These are phyloP conservation scores for Biston betularia DNA, from an alignment of 2,888 invertebrate species.

Conservation along the genomic window DNA sequence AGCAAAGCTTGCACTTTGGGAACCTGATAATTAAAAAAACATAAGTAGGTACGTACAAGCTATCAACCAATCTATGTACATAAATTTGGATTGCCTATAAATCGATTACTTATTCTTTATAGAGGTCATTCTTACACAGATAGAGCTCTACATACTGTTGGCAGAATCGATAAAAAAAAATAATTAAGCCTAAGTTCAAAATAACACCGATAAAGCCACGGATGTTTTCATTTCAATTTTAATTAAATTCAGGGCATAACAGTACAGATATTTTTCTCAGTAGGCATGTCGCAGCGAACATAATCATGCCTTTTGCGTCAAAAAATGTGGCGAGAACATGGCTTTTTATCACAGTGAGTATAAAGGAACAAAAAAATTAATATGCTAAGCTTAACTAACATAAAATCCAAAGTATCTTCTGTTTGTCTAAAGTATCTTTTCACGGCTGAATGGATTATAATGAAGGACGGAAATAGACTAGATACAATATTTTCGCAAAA, in stretches of 20 bases:
- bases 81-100: too few relatives aligned
- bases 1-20: too few relatives aligned
- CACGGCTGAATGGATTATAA: too few relatives aligned
- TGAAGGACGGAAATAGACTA: too few relatives aligned
- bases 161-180: not conserved
- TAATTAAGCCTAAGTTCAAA: conserved; percentile 6
- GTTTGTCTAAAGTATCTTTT: too few relatives aligned
- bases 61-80: too few relatives aligned
- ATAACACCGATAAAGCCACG: conserved; percentile 37
- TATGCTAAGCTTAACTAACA: too few relatives aligned
- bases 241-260: conserved; percentile 71
- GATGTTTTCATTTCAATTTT: conserved; percentile 50
- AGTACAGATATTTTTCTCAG: conserved; percentile 41
- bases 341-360: conserved; percentile 59
- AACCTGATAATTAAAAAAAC: not conserved
- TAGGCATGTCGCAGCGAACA: conserved; percentile 46
- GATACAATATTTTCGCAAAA: too few relatives aligned
- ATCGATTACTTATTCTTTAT: too few relatives aligned
- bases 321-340: conserved; percentile 51
- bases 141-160: not conserved
- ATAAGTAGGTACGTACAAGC: too few relatives aligned
- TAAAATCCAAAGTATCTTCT: too few relatives aligned
- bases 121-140: too few relatives aligned
- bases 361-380: not conserved
- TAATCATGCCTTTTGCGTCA: conserved; percentile 55